Conservation (phyloP, 2,888 invertebrate genomes). For the Epiperipatus broadwayi region DNA sequence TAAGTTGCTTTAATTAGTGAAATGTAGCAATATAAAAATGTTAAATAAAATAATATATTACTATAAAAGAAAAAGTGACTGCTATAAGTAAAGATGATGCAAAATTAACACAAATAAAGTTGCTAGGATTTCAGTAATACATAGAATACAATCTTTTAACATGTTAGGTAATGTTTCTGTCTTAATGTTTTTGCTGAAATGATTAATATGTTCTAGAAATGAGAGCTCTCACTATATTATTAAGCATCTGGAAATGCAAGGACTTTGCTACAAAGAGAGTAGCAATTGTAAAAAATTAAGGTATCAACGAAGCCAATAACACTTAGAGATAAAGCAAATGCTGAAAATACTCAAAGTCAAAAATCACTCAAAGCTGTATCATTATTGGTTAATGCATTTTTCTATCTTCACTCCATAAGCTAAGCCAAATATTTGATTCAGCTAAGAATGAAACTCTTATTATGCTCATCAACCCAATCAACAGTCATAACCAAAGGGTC, state of each 20-base stretch:
- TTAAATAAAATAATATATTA: conserved; percentile 34
- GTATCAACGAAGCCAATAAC: conserved; percentile 19
- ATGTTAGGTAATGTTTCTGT: conserved; percentile 38
- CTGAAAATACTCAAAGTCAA: conserved; percentile 35
- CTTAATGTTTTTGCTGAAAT: conserved; percentile 47
- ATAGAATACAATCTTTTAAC: conserved; percentile 17
- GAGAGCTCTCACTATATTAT: conserved; percentile 39
- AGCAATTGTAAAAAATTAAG: conserved; percentile 19
- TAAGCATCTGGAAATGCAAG: conserved; percentile 44
- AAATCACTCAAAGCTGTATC: conserved; percentile 20
- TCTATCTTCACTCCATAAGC: conserved; percentile 21
- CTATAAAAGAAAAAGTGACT: conserved; percentile 24
- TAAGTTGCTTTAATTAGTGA: conserved; percentile 72
- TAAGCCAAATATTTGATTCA: conserved; percentile 22
- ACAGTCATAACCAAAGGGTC: too few species aligned
- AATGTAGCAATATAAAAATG: conserved; percentile 85
- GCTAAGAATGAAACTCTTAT: too few species aligned
- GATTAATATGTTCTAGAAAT: conserved; percentile 45
- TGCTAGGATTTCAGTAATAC: conserved; percentile 20
- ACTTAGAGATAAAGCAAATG: conserved; percentile 38
- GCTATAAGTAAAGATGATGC: conserved; percentile 25
- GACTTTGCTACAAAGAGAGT: conserved; percentile 27
- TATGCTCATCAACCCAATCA: too few species aligned
- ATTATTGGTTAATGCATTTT: conserved; percentile 15
- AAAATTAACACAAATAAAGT: conserved; percentile 21